phyloP scores from a whole-genome alignment of 2,888 invertebrate species.

The Teleogryllus oceanicus region DNA sequence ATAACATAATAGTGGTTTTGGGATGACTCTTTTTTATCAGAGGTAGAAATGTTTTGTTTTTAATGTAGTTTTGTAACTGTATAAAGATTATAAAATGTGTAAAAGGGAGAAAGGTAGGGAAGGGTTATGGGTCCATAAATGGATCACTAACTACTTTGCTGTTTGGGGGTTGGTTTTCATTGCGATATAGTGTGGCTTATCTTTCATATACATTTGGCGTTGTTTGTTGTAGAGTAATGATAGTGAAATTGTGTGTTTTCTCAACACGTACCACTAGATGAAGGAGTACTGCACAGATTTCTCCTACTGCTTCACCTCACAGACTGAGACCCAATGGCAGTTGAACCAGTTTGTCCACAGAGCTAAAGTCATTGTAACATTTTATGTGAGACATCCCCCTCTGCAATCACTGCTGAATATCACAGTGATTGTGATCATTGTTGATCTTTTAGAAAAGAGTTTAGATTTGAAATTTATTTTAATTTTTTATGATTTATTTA shows the following conservation, averaged over 20 bases:
- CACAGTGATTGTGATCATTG: too few species aligned
- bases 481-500: too few species aligned
- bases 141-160: slow-evolving; percentile 31
- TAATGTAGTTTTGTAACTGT: slow-evolving; percentile 32
- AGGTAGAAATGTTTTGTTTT: slow-evolving; percentile 31
- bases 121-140: slow-evolving; percentile 20
- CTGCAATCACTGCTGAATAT: too few species aligned
- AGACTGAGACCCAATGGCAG: not conserved
- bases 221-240: slow-evolving; percentile 12
- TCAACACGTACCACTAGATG: slow-evolving; percentile 21
- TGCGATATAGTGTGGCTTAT: slow-evolving; percentile 34
- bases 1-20: slow-evolving; percentile 32
- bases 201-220: slow-evolving; percentile 10
- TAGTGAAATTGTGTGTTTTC: slow-evolving; percentile 20
- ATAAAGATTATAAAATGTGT: slow-evolving; percentile 27
- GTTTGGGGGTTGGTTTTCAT: slow-evolving; percentile 34
- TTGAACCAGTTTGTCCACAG: not conserved
- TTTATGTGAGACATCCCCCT: too few species aligned
- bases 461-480: too few species aligned
- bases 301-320: slow-evolving; percentile 19
- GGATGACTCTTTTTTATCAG: slow-evolving; percentile 31
- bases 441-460: too few species aligned
- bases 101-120: slow-evolving; percentile 23
- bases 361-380: too few species aligned
- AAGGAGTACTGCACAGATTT: slow-evolving; percentile 26